Percentiles rank a stretch among this genome's conserved stretches.
phyloP scores from a whole-genome alignment of 2,113 vertebrate species.

The Sorex fumeus region DNA sequence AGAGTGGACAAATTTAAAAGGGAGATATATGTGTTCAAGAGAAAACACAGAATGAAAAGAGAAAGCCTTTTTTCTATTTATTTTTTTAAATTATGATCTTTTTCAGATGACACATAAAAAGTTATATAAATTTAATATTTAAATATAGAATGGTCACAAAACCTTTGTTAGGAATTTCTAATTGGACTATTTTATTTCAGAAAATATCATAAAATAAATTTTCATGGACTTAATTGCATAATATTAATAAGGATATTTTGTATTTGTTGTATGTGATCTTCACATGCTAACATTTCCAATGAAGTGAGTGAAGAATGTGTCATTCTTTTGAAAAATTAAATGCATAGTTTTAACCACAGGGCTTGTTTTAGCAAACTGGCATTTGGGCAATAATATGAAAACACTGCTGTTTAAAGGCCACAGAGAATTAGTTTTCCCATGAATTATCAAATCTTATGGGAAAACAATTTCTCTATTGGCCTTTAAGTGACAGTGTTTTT shows the following conservation, averaged over 20 bases:
- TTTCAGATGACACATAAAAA: neutral
- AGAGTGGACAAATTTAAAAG: too few species aligned
- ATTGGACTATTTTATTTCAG: slow-evolving; percentile 6
- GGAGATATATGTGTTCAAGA: too few species aligned
- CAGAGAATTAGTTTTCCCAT: neutral
- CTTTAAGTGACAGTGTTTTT: too few species aligned
- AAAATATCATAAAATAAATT: slow-evolving; percentile 10
- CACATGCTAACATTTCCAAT: neutral
- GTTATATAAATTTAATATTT: neutral
- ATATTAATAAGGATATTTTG: neutral
- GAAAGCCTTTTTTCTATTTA: too few species aligned
- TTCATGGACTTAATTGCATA: neutral
- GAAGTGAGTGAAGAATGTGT: neutral
- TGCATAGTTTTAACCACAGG: neutral
- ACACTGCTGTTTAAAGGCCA: neutral
- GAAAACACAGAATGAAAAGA: too few species aligned
- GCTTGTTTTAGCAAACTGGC: neutral
- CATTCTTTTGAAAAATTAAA: slow-evolving; percentile 8
- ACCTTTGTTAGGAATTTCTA: neutral
- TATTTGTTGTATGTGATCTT: neutral
- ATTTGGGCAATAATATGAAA: neutral
- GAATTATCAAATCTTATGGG: neutral
- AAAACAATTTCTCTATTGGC: too few species aligned
- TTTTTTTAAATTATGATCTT: neutral
- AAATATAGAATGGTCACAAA: neutral